A percentile compares a stretch with the other conserved stretches of the same genome.
These are phyloP conservation scores for Guaruba guarouba DNA, from an alignment of 2,113 vertebrate species.

Conservation along the genomic window DNA sequence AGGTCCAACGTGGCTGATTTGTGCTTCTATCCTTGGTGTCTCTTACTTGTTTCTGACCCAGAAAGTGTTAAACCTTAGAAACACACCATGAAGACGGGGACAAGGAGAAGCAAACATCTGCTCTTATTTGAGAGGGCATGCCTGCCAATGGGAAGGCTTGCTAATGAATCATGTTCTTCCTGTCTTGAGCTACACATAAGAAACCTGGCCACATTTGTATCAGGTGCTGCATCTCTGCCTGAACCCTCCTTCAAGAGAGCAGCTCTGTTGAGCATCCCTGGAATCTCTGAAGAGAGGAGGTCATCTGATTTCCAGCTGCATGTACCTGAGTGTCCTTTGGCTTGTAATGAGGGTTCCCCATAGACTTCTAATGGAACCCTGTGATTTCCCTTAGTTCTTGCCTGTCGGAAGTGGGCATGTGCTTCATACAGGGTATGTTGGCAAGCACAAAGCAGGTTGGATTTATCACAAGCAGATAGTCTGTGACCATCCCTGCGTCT, in stretches of 20 bases:
- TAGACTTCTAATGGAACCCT: neutral
- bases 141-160: neutral
- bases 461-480: neutral
- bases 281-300: neutral
- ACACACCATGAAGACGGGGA: neutral
- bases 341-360: rapidly evolving
- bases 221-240: neutral
- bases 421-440: neutral
- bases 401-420: neutral
- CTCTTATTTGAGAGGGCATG: neutral
- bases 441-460: neutral
- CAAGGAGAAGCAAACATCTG: neutral
- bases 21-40: neutral
- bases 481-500: neutral
- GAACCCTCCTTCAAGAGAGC: neutral
- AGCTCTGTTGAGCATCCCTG: neutral
- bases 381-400: neutral
- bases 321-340: neutral
- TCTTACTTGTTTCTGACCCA: neutral
- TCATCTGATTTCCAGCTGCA: neutral
- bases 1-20: neutral
- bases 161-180: neutral
- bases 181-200: neutral
- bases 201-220: neutral
- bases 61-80: neutral